Conservation (phyloP, 2,113 vertebrate species). For the Pan paniscus region DNA sequence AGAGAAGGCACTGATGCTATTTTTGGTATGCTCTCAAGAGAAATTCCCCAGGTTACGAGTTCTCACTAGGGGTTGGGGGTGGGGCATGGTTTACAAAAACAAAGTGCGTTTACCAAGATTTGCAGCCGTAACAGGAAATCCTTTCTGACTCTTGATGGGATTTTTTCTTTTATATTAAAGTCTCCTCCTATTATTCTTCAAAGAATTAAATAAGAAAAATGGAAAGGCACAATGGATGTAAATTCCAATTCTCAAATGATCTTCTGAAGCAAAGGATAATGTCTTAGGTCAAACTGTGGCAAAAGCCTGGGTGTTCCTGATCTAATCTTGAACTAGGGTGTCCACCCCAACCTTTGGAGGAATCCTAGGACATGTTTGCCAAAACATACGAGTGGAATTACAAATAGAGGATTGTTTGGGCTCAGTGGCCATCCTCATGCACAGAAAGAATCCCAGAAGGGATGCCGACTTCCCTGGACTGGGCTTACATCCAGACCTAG, state of each 20-base stretch:
- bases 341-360: background rate
- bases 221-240: conserved; percentile 42
- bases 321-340: background rate
- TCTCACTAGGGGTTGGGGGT: background rate
- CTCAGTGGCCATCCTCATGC: background rate
- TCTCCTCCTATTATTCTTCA: background rate
- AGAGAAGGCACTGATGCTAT: background rate
- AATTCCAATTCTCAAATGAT: conserved; percentile 30
- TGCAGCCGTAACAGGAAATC: background rate
- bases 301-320: background rate
- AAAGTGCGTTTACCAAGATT: conserved; percentile 3
- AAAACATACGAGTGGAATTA: background rate
- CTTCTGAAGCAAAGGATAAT: conserved; percentile 38
- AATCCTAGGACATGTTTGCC: background rate
- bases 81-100: background rate
- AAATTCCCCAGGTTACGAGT: conserved; percentile 41
- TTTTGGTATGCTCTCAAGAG: conserved; percentile 42
- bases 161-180: background rate
- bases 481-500: conserved; percentile 38
- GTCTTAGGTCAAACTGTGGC: background rate
- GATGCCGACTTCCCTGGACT: background rate
- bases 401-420: background rate
- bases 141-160: background rate
- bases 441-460: background rate
- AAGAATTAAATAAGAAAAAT: conserved; percentile 38